Evolutionary conservation across 2,797 vertebrate species (phyloP), one percentile per base, ranked within the genome.

Genomic region (Ctenosaura bakeri): DNA sequence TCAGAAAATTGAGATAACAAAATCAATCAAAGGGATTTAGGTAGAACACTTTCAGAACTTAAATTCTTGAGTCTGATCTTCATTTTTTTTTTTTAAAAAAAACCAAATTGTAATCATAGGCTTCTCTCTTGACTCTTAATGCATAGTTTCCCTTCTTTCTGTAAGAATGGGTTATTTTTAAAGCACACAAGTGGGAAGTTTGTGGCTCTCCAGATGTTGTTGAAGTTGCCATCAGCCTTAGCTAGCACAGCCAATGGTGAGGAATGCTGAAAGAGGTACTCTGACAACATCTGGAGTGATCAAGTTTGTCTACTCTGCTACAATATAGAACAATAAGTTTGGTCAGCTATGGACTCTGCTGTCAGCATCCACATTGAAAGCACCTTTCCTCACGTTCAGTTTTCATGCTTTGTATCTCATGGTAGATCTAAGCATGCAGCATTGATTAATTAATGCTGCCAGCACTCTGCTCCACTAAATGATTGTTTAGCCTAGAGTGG

Each of bases 381-480:
- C 95, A 86, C 80, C 73, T 88, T 82, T 92, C 89, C 91, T 91
- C 86, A 83, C 94, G 87, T 87, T 92, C 87, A 76, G 78, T 93
- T 96, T 96, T 91, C 89, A 91, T 92, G 88, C 90, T 93, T 94
- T 94, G 87, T 90, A 94, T 94, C 91, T 95, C 94, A 94, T 93
- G 96, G 93, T 96, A 95, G 94, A 95, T 82, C 94, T 94, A 95
- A 95, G 96, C 94, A 89, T 97, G 95, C 93, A 95, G 96, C 95
- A 93, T 90, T 94, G 95, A 94, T 92, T 97, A 97, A 97, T 97
- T 97, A 96, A 96, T 90, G 95, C 95, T 95, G 96, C 95, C 92
- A 91, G 93, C 92, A 86, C 38, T 87, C 88, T 85, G 56, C 92
- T 96, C 92, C 85, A 93, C 93, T 96, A 96, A 97, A 96, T 92